Conservation (phyloP, 2,888 invertebrate genomes). For the Gastrophysa polygoni region DNA sequence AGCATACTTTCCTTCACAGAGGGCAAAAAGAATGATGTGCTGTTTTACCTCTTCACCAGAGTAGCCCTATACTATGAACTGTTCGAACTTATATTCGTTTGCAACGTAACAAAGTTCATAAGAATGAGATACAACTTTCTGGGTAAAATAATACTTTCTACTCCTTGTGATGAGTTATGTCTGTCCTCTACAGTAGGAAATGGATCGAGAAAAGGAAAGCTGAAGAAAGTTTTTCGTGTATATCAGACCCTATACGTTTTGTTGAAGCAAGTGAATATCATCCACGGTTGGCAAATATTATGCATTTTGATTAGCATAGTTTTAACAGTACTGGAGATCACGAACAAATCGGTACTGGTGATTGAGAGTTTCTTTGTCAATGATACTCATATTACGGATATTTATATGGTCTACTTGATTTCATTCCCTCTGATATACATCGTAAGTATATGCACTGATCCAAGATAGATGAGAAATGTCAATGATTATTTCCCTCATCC, state of each 20-base stretch:
- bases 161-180: not conserved
- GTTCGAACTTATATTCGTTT: constrained; percentile 17
- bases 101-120: constrained; percentile 16
- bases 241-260: constrained; percentile 29
- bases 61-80: constrained; percentile 16
- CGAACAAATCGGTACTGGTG: constrained; percentile 14
- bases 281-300: constrained; percentile 31
- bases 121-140: constrained; percentile 12
- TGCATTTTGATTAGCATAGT: constrained; percentile 29
- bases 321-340: constrained; percentile 29
- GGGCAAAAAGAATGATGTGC: not conserved
- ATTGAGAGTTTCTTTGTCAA: not conserved
- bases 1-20: too few relatives aligned
- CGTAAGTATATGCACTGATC: not conserved
- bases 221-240: constrained; percentile 22
- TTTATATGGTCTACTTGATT: not conserved
- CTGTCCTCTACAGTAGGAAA: not conserved
- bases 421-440: not conserved
- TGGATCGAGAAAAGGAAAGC: not conserved
- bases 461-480: not conserved
- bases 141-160: not conserved
- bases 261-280: constrained; percentile 26
- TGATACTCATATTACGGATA: not conserved
- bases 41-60: not conserved
- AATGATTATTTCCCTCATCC: too few relatives aligned